Evolutionary conservation across 2,797 vertebrate species (phyloP).

Genomic region (Halcyon smyrnensis): DNA sequence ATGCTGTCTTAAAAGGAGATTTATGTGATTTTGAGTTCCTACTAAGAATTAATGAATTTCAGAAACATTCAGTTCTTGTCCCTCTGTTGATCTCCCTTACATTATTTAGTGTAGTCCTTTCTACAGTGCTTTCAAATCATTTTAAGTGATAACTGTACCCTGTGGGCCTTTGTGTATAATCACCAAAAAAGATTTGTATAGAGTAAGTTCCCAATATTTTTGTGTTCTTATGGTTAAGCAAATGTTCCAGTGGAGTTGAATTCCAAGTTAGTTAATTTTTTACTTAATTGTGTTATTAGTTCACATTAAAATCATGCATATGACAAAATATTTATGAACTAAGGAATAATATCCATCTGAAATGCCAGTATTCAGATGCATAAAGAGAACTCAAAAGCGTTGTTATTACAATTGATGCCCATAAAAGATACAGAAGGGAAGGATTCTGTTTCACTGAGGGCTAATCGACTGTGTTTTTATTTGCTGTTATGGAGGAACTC

Average conservation of each 20-base stretch:
- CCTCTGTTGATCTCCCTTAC: background rate
- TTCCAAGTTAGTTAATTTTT: background rate
- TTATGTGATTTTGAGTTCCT: background rate
- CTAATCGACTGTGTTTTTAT: background rate
- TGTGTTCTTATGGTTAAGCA: background rate
- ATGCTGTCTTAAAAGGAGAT: background rate
- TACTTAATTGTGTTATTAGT: background rate
- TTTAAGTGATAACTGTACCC: background rate
- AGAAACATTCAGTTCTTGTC: background rate
- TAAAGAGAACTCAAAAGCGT: background rate
- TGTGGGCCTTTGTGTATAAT: background rate
- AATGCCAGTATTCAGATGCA: background rate
- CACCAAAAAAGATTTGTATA: background rate
- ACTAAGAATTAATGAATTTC: background rate
- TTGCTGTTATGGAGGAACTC: background rate
- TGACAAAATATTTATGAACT: background rate
- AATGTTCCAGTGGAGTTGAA: background rate
- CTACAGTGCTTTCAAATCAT: background rate
- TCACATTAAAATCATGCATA: background rate
- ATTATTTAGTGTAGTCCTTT: background rate
- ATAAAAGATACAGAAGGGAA: background rate
- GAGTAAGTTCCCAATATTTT: background rate
- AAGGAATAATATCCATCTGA: background rate
- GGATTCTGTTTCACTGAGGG: background rate
- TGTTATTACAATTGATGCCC: background rate